A percentile compares a stretch with the other conserved stretches of the same genome.
Evolutionary conservation across 2,888 invertebrate genomes (phyloP).

Genomic region (Drosophila suboccidentalis): DNA sequence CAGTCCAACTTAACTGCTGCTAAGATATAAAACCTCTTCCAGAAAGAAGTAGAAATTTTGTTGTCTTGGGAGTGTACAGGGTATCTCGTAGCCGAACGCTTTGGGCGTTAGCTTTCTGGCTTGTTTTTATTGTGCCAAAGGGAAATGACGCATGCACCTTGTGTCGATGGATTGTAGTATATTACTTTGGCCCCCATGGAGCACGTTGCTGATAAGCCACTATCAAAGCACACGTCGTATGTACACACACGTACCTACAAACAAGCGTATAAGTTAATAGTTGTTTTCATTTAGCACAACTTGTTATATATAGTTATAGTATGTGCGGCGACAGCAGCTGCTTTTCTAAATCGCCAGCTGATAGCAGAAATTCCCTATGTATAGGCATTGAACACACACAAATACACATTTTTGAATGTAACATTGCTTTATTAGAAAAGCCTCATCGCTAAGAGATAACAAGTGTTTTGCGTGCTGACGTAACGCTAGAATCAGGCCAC

Average conservation of each 20-base stretch:
- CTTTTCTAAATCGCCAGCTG: conserved; percentile 14
- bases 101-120: background rate
- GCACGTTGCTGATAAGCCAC: conserved; percentile 21
- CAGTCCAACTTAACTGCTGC: too few relatives aligned
- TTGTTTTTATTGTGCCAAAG: conserved; percentile 13
- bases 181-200: conserved; percentile 34
- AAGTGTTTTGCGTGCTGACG: conserved; percentile 17
- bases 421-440: conserved; percentile 12
- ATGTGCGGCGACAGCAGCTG: conserved; percentile 20
- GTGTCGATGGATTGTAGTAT: conserved; percentile 22
- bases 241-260: background rate
- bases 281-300: conserved; percentile 30
- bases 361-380: conserved; percentile 15
- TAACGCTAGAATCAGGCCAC: conserved; percentile 29
- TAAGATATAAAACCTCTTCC: too few relatives aligned
- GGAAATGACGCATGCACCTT: conserved; percentile 41
- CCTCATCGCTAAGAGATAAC: conserved; percentile 13
- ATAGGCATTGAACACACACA: conserved; percentile 3
- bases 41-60: too few relatives aligned
- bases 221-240: conserved; percentile 9
- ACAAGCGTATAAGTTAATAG: background rate
- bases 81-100: background rate
- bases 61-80: background rate
- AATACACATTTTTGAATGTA: conserved; percentile 1
- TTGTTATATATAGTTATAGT: conserved; percentile 10